These are phyloP conservation scores for Maconellicoccus hirsutus DNA, from an alignment of 1,140 invertebrate species.

Conservation along the genomic window DNA sequence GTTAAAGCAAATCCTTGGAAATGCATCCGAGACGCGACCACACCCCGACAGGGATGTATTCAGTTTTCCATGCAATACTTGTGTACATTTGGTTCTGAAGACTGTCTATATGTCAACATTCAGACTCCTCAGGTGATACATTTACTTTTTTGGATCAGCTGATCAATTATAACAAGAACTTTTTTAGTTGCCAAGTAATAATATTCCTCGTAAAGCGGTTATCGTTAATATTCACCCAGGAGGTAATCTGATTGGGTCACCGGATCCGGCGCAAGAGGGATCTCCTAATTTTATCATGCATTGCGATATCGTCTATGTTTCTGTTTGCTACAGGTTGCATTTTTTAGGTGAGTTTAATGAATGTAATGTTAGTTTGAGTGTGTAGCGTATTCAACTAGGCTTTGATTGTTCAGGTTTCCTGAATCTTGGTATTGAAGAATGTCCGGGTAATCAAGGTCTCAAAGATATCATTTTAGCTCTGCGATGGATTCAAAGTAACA, in stretches of 20 bases:
- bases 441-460: constrained; percentile 64
- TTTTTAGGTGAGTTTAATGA: not conserved
- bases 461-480: constrained; percentile 79
- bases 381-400: no score
- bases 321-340: not conserved
- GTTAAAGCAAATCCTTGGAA: not conserved
- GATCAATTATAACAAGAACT: no score
- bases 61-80: not conserved
- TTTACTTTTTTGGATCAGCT: no score
- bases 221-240: not conserved
- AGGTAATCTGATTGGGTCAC: not conserved
- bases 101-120: constrained; percentile 19
- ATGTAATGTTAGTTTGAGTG: no score
- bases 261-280: not conserved
- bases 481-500: constrained; percentile 77
- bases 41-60: not conserved
- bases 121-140: no score
- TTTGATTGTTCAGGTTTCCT: no score
- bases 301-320: not conserved
- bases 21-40: not conserved
- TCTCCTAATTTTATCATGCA: not conserved
- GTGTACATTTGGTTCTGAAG: constrained; percentile 24
- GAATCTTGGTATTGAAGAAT: not conserved
- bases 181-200: not conserved
- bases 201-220: not conserved